phyloP scores from a whole-genome alignment of 2,888 invertebrate genomes.

The Crocallis elinguaria region DNA sequence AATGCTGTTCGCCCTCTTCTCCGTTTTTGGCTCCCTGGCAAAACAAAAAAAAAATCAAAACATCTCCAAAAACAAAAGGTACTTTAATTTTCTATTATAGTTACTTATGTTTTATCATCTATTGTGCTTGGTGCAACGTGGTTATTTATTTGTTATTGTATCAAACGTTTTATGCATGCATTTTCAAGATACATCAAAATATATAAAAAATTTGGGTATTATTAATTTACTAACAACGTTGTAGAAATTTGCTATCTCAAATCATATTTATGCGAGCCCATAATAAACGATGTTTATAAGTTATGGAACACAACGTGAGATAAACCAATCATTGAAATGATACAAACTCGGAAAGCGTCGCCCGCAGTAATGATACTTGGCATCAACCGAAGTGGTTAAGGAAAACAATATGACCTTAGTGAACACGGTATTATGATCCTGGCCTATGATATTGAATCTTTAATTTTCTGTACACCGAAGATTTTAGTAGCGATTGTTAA shows the following conservation, averaged over 20 bases:
- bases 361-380: background rate
- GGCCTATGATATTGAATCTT: background rate
- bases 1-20: constrained; percentile 95
- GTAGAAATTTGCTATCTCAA: no score
- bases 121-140: constrained; percentile 76
- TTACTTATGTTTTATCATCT: constrained; percentile 20
- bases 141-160: background rate
- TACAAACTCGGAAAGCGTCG: no score
- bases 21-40: constrained; percentile 91
- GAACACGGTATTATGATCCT: background rate
- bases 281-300: no score
- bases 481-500: no score
- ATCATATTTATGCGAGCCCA: no score
- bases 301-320: background rate
- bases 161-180: constrained; percentile 1
- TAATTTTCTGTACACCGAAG: no score
- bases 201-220: background rate
- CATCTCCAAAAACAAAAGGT: background rate
- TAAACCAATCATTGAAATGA: no score
- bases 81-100: background rate
- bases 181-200: background rate
- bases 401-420: background rate
- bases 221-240: no score
- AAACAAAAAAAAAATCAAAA: constrained; percentile 24
- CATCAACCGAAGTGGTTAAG: background rate